Evolutionary conservation across 2,113 vertebrate genomes (phyloP).

Genomic region (Neolamprologus brichardi): DNA sequence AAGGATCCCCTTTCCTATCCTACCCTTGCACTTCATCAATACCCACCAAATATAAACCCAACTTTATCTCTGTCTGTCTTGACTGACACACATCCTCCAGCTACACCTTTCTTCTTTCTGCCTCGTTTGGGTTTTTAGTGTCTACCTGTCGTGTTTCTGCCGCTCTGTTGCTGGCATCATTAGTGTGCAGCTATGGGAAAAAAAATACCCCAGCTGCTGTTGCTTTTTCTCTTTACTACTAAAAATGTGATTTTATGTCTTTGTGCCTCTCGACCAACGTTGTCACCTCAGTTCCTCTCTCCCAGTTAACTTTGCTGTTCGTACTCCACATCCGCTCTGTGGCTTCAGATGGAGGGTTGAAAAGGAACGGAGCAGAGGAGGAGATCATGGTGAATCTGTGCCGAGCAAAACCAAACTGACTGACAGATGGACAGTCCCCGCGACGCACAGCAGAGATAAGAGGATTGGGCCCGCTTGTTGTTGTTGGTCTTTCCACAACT

Average conservation of each 20-base stretch:
- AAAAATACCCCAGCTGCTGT: background rate
- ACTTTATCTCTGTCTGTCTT: conserved; percentile 13
- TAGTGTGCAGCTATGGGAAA: background rate
- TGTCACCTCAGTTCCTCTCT: background rate
- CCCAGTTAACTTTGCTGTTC: background rate
- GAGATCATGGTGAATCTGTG: conserved; percentile 16
- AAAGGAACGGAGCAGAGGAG: background rate
- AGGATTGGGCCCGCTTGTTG: conserved; percentile 61
- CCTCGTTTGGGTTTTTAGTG: background rate
- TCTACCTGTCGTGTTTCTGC: background rate
- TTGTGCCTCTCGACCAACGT: background rate
- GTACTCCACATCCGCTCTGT: background rate
- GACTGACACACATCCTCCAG: background rate
- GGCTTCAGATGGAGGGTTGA: background rate
- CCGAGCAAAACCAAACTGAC: conserved; percentile 41
- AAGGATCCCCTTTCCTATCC: background rate
- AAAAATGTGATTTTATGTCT: background rate
- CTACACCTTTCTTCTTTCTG: background rate
- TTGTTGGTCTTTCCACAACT: conserved; percentile 49
- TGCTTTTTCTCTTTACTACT: background rate
- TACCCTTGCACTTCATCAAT: conserved; percentile 15
- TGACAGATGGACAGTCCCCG: conserved; percentile 69
- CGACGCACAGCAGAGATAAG: conserved; percentile 61
- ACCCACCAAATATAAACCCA: background rate
- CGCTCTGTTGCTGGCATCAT: background rate